Evolutionary conservation across 2,888 invertebrate genomes (phyloP), one percentile per base, ranked within the genome.

Genomic region (Aleiodes leptofemur): DNA sequence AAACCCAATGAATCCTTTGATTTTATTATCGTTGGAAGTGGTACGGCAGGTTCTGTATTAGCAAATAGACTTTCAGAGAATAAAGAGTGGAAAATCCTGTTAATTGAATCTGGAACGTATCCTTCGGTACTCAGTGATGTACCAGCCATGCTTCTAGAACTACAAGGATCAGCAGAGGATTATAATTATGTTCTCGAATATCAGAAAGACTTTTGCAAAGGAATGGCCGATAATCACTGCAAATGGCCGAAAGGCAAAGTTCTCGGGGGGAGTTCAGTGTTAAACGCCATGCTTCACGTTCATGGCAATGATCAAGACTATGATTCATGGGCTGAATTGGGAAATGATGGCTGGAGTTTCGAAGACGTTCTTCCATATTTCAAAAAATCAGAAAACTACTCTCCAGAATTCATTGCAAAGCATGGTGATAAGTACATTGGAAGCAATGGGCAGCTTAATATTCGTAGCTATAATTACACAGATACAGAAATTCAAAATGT

Each of bases 201-300:
- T 81, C 93, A 92, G 0, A 94, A 95, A 82, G 90, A 90, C 0
- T 90, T 90, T 0, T 95, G 95, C 76, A 87, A 91, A 13, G 92
- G 95, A 6, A 94, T 96, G 91, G 93, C 93, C 79, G 93, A 95
- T 79, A 91, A 92, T 79, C 93, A 93, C 77, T 95, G 96, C 86
- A 93, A 94, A 81, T 96, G 94, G 94, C 96, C 96, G 0, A 90
- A 95, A 77, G 89, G 89, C 14, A 88, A 86, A 79, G 80, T 81
- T 0, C 79, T 89, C 4, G 89, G 89, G 1, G 89, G 89, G 0
- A 86, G 86, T 2, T 87, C 87, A 51, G 83, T 83, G 0, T 76
- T 89, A 6, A 88, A 89, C 77, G 87, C 87, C 72, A 88, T 89
- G 89, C 85, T 88, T 72, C 87, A 88, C 77, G 84, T 86, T 0